Evolutionary conservation across 2,797 vertebrate species (phyloP).

Genomic region (Melanotaenia nigrans): DNA sequence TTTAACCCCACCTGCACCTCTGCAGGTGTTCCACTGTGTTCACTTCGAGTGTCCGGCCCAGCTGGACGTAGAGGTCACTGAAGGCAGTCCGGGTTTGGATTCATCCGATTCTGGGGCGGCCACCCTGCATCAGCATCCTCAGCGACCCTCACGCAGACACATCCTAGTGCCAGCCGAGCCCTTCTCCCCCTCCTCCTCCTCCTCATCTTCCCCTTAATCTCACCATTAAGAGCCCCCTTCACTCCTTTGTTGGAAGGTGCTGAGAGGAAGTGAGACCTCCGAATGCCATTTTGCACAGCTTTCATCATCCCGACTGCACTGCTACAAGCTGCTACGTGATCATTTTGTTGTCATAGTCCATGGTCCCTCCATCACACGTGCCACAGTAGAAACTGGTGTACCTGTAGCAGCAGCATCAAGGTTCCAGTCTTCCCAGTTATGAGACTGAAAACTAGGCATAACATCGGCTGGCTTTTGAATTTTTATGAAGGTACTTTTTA

Average conservation of each 20-base stretch:
- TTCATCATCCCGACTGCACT: constrained; percentile 57
- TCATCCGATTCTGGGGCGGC: constrained; percentile 58
- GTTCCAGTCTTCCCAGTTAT: constrained; percentile 62
- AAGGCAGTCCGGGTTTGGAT: constrained; percentile 83
- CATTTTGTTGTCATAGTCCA: constrained; percentile 46
- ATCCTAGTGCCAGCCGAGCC: constrained; percentile 75
- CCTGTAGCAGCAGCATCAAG: constrained; percentile 45
- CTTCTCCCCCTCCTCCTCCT: constrained; percentile 58
- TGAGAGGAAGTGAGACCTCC: constrained; percentile 31
- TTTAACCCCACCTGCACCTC: background rate
- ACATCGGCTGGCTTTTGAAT: constrained; percentile 26
- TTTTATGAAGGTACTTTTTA: constrained; percentile 66
- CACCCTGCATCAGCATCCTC: constrained; percentile 72
- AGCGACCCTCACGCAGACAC: constrained; percentile 78
- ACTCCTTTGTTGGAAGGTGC: background rate
- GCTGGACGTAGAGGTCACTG: constrained; percentile 84
- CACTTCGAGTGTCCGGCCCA: constrained; percentile 97
- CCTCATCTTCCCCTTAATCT: constrained; percentile 61
- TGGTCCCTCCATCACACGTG: constrained; percentile 44
- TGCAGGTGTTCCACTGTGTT: constrained; percentile 97
- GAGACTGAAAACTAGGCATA: constrained; percentile 31
- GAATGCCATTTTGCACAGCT: constrained; percentile 75
- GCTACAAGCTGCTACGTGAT: constrained; percentile 61
- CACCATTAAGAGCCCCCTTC: constrained; percentile 52
- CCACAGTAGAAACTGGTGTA: constrained; percentile 48